Base-by-base conservation (phyloP, 2,113 vertebrate species). In the Laticauda laticaudata region DNA sequence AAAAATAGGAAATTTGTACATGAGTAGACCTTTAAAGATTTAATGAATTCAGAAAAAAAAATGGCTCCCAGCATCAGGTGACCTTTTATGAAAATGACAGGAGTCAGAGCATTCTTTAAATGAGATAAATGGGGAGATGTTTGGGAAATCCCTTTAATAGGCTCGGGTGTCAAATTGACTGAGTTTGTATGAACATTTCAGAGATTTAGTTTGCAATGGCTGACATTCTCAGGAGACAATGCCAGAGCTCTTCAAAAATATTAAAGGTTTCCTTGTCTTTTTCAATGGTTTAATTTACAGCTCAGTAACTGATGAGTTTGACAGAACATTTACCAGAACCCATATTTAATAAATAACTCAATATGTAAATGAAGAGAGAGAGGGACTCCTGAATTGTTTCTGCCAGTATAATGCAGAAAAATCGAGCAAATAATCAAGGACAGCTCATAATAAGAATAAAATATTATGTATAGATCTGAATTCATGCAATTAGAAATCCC, bases 101-200 rank as follows among this genome's bases (percentile, higher is more conserved):
- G 88, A 90, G 64, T 45, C 64, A 92, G 85, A 90, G 20, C 24
- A 48, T 92, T 24, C 54, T 92, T 90, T 29, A 90, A 86, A 90
- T 90, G 85, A 90, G 20, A 59, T 92, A 55, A 54, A 92, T 86
- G 34, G 69, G 57, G 26, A 21, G 10, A 69, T 90, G 20, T 59
- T 43, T 92, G 69, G 69, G 11, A 89, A 92, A 92, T 86, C 88
- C 24, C 69, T 92, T 85, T 92, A 89, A 86, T 45, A 90, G 55
- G 53, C 69, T 18, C 1, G 20, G 26, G 12, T 85, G 88, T 18
- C 88, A 86, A 55, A 57, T 88, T 59, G 39, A 45, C 53, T 81
- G 56, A 64, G 89, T 92, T 43, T 69, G 29, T 92, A 61, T 89
- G 34, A 56, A 5, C 23, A 56, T 89, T 81, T 81, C 34, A 39